phyloP scores from a whole-genome alignment of 2,113 vertebrate species.

The Rhodinocichla rosea region DNA sequence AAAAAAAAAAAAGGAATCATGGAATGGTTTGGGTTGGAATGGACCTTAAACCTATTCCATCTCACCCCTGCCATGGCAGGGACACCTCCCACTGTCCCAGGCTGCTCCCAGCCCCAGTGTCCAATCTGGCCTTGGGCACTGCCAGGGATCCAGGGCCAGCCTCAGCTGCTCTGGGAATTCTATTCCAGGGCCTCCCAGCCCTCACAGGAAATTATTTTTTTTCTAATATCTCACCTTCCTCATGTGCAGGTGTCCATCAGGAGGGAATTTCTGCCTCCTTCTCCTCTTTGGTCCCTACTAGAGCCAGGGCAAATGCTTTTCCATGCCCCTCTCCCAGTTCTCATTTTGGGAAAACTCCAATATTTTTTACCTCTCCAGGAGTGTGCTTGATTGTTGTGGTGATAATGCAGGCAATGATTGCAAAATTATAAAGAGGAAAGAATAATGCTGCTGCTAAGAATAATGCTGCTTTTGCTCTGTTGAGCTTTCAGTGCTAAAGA shows the following conservation, averaged over 20 bases:
- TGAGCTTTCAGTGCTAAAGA: background rate
- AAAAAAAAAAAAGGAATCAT: background rate
- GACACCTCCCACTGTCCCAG: background rate
- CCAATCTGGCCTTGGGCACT: background rate
- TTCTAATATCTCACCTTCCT: background rate
- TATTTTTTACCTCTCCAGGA: background rate
- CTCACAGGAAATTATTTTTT: background rate
- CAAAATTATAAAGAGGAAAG: background rate
- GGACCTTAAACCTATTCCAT: rapidly evolving
- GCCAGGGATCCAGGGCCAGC: background rate
- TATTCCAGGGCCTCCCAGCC: rapidly evolving
- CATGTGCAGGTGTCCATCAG: background rate
- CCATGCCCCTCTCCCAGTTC: background rate
- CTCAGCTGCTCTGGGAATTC: background rate
- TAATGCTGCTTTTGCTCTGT: no score
- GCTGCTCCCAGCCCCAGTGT: background rate
- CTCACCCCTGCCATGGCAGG: background rate
- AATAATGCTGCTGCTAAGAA: background rate
- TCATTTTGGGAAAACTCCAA: background rate
- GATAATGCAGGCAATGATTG: background rate
- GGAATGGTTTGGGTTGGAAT: background rate
- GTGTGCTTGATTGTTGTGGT: background rate
- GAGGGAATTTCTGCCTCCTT: background rate
- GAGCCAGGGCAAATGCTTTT: background rate
- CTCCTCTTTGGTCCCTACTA: background rate